phyloP scores from a whole-genome alignment of 2,888 invertebrate species.

The Maniola hyperantus region DNA sequence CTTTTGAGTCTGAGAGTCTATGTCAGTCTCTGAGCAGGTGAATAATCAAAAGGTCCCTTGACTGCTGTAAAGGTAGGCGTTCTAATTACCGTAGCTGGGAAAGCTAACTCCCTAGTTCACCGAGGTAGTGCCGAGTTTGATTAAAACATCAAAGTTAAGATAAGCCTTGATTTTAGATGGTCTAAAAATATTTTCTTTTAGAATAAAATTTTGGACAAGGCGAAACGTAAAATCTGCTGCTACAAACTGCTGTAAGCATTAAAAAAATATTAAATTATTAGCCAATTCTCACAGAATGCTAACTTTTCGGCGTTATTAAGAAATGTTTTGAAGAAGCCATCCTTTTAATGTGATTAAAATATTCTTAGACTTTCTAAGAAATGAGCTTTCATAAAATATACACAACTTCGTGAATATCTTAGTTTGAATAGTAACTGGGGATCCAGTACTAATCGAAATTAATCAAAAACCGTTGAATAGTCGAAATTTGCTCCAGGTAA shows the following conservation, averaged over 20 bases:
- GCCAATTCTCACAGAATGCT: neutral
- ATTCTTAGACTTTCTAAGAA: neutral
- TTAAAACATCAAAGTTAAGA: conserved; percentile 70
- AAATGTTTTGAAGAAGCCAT: neutral
- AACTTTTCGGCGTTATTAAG: neutral
- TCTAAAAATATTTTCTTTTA: neutral
- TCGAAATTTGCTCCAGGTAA: conserved; percentile 50
- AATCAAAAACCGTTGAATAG: conserved; percentile 42
- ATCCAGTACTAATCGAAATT: conserved; percentile 41
- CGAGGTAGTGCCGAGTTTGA: conserved; percentile 51
- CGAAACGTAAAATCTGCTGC: neutral
- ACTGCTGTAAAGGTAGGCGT: conserved; percentile 55
- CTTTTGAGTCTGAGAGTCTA: neutral
- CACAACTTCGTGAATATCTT: neutral
- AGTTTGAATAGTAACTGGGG: conserved; percentile 29
- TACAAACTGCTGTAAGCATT: neutral
- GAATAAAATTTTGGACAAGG: neutral
- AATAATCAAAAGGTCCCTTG: conserved; percentile 14
- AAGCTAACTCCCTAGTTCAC: conserved; percentile 30
- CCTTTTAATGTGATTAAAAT: neutral
- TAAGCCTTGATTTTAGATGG: conserved; percentile 50
- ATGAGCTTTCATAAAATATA: neutral
- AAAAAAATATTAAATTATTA: neutral
- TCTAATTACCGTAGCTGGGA: conserved; percentile 70
- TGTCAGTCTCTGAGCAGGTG: conserved; percentile 5